Conservation (phyloP, 2,113 vertebrate genomes). For the Gadus macrocephalus region DNA sequence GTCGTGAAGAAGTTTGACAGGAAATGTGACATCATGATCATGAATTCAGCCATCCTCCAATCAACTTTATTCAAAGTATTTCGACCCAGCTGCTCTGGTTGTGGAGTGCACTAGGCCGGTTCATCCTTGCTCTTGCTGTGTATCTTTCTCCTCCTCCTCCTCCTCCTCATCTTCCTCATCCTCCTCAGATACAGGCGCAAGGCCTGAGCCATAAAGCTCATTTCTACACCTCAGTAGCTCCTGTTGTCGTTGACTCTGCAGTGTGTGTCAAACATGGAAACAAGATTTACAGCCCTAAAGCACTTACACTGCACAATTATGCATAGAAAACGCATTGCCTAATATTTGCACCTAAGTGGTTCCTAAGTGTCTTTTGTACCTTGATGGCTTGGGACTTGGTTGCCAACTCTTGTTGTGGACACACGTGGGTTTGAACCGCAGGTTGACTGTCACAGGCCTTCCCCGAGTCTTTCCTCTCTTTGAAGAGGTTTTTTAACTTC, state of each 20-base stretch:
- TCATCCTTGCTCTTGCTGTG: constrained; percentile 18
- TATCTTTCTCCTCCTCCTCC: constrained; percentile 7
- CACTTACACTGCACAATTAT: neutral
- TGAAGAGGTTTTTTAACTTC: constrained; percentile 74
- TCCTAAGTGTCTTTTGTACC: constrained; percentile 34
- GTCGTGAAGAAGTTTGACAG: no score
- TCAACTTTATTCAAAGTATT: constrained; percentile 14
- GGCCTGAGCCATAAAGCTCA: constrained; percentile 38
- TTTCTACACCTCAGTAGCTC: constrained; percentile 31
- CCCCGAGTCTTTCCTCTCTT: constrained; percentile 53
- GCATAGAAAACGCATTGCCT: no score
- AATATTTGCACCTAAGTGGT: no score
- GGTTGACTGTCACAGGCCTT: constrained; percentile 25
- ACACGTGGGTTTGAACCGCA: constrained; percentile 24
- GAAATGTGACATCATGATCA: neutral
- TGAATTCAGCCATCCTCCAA: neutral
- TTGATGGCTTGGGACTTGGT: constrained; percentile 41
- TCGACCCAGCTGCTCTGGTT: constrained; percentile 39
- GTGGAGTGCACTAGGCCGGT: constrained; percentile 21
- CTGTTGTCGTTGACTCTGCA: constrained; percentile 20
- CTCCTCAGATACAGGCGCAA: constrained; percentile 40
- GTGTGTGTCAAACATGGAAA: constrained; percentile 22
- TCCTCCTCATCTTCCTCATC: constrained; percentile 30
- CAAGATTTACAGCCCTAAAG: neutral
- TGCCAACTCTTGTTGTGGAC: constrained; percentile 41